These are phyloP conservation scores for Pseudeuparius sepicola DNA, from an alignment of 2,888 invertebrate genomes.

Conservation along the genomic window DNA sequence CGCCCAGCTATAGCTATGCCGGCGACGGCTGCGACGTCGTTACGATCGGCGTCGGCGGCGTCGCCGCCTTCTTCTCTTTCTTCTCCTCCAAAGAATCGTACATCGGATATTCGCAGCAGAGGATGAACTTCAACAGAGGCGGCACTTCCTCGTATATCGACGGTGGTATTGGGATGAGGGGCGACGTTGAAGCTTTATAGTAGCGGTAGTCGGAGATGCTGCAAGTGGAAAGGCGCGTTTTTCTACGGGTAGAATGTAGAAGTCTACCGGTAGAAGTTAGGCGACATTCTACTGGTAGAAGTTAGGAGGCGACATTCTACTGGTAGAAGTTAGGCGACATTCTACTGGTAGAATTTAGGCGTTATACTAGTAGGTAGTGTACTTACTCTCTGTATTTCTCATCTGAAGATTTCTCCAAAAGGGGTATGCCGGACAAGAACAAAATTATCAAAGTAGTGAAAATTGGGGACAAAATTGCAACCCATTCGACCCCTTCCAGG, in stretches of 20 bases:
- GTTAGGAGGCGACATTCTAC: too few relatives aligned
- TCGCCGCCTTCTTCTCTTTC: too few relatives aligned
- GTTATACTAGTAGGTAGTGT: too few relatives aligned
- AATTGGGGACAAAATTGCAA: constrained; percentile 75
- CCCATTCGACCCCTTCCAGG: constrained; percentile 75
- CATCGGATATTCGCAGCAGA: constrained; percentile 84
- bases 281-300: too few relatives aligned
- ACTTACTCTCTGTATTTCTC: constrained; percentile 78
- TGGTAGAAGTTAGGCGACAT: too few relatives aligned
- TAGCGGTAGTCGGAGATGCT: constrained; percentile 77
- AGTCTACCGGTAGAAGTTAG: too few relatives aligned
- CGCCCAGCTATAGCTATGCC: constrained; percentile 61
- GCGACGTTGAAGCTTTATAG: constrained; percentile 82
- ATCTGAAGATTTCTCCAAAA: constrained; percentile 78
- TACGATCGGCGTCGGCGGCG: too few relatives aligned
- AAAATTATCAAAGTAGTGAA: constrained; percentile 81
- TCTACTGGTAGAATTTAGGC: too few relatives aligned
- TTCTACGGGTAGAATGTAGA: background rate
- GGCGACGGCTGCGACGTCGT: too few relatives aligned
- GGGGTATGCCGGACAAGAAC: constrained; percentile 83
- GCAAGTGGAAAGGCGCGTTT: constrained; percentile 28
- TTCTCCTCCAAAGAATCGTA: constrained; percentile 69
- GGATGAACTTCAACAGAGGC: constrained; percentile 65
- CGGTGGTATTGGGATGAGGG: constrained; percentile 80
- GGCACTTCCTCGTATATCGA: constrained; percentile 82